Evolutionary conservation across 2,797 vertebrate species (phyloP).

Genomic region (Karalla daura): DNA sequence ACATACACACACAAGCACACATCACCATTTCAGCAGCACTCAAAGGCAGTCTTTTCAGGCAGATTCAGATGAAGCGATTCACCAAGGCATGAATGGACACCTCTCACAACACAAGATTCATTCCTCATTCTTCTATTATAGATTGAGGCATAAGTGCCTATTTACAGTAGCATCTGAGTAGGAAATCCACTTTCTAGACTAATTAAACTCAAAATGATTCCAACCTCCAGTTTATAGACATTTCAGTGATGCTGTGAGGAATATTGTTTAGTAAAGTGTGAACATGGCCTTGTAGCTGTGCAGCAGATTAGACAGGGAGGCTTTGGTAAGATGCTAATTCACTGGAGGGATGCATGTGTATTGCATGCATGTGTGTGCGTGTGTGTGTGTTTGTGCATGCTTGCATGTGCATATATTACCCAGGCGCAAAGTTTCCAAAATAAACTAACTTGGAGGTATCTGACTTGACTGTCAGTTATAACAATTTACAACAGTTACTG

Average conservation of each 20-base stretch:
- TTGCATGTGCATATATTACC: not conserved
- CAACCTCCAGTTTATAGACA: conserved; percentile 16
- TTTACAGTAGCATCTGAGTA: conserved; percentile 33
- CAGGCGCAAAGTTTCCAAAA: not conserved
- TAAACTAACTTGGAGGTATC: not conserved
- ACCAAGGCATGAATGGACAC: conserved; percentile 28
- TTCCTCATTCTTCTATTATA: conserved; percentile 16
- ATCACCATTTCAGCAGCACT: too few relatives aligned
- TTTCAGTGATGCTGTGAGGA: conserved; percentile 30
- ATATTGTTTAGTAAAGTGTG: conserved; percentile 11
- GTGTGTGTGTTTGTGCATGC: not conserved
- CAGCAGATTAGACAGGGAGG: conserved; percentile 17
- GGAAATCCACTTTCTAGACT: conserved; percentile 39
- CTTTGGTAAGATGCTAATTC: conserved; percentile 24
- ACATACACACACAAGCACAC: not conserved
- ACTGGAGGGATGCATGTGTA: conserved; percentile 17
- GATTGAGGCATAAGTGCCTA: conserved; percentile 30
- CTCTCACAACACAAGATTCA: conserved; percentile 17
- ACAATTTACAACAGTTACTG: too few relatives aligned
- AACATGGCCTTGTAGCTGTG: conserved; percentile 27
- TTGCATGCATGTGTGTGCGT: not conserved
- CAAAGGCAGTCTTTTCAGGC: conserved; percentile 11
- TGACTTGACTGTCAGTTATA: too few relatives aligned
- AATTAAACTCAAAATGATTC: conserved; percentile 50
- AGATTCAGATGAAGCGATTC: conserved; percentile 39